Evolutionary conservation across 2,888 invertebrate species (phyloP), one percentile per base, ranked within the genome.

Genomic region (Rotaria macrura): DNA sequence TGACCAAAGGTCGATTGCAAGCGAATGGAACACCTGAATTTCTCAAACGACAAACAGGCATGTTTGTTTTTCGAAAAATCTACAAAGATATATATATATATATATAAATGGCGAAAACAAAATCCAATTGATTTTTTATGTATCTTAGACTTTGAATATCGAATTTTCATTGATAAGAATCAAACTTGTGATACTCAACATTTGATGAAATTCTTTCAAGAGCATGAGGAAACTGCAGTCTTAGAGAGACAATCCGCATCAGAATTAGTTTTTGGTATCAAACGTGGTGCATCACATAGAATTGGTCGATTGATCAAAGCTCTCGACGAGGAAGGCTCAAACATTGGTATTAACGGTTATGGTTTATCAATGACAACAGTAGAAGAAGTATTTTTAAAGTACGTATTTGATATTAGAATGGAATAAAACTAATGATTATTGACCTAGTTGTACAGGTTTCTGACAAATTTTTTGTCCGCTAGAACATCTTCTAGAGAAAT

Each of bases 361-460:
- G 84, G 85, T 40, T 49, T 85, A 23, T 84, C 84, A 12, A 84
- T 65, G n/a, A 84, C 85, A 38, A 85, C 85, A 14, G 84, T 85
- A 12, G 85, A 85, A 72, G 85, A 85, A 84, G 84, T 85, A 57
- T 85, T 85, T 84, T 20, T 85, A 14, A 85, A 84, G 85, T 85
- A 84, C 47, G 29, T 29, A 23, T 52, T 20, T 52, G 49, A 49
- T 49, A 49, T 49, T 12, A 49, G 12, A 4, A 52, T 52, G 17
- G 9, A 52, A 52, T 17, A 52, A 52, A 52, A 12, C 49, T 5
- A 52, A 52, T 52, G 12, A 17, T 52, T 20, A 52, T 17, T 52
- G 17, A 14, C 49, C 17, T 52, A 17, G 14, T 52, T 52, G 1
- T n/a, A n/a, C n/a, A n/a, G n/a, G n/a, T n/a, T n/a, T n/a, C n/a